Conservation (phyloP, 2,113 vertebrate genomes). For the Romanogobio albipinnatus region DNA sequence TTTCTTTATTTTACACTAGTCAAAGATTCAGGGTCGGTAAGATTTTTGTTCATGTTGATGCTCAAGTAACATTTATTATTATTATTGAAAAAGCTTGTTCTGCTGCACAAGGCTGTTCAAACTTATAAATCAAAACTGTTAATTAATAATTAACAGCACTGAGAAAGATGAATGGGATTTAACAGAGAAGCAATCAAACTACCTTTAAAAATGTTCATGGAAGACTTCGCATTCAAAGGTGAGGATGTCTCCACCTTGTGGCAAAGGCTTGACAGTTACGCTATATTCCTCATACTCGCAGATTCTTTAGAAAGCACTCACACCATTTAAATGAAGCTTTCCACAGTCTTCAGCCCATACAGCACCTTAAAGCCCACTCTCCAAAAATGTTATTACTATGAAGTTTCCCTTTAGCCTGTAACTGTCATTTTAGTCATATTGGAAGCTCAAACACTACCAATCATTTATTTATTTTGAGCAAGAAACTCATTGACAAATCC, state of each 20-base stretch:
- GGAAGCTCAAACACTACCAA: slow-evolving; percentile 4
- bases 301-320: neutral
- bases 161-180: neutral
- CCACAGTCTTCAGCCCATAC: neutral
- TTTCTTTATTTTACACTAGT: neutral
- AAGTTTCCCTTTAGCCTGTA: neutral
- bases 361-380: neutral
- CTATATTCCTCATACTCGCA: neutral
- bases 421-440: neutral
- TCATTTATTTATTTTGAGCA: slow-evolving; percentile 49
- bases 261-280: neutral
- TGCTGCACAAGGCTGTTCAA: neutral
- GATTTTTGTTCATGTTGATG: neutral
- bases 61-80: neutral
- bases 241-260: slow-evolving; percentile 34
- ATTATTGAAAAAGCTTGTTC: neutral
- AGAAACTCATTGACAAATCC: slow-evolving; percentile 36
- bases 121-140: neutral
- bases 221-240: neutral
- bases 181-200: neutral
- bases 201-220: neutral
- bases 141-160: neutral
- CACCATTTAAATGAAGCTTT: slow-evolving; percentile 10
- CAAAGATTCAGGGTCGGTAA: neutral
- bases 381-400: neutral